phyloP scores from a whole-genome alignment of 2,797 vertebrate genomes.

The Gymnothorax javanicus region DNA sequence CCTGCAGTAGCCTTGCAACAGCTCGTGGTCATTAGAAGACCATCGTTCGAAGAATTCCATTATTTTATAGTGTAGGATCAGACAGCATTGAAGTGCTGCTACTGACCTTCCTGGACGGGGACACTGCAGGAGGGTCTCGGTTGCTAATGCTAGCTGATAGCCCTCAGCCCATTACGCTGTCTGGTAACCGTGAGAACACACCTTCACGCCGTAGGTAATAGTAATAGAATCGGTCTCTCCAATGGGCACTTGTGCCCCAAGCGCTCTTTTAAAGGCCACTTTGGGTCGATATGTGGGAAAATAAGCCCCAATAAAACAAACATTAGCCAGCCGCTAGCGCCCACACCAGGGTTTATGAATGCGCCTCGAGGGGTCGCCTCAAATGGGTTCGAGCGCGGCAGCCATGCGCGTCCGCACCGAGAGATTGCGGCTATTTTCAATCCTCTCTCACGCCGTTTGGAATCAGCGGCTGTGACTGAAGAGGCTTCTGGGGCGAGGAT shows the following conservation, averaged over 20 bases:
- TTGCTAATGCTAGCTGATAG: slow-evolving; percentile 35
- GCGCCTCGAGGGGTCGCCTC: too few species aligned
- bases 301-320: not conserved
- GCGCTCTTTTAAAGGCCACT: not conserved
- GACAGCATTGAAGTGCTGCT: slow-evolving; percentile 22
- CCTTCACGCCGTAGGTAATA: not conserved
- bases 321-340: too few species aligned
- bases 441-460: too few species aligned
- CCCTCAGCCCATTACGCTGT: not conserved
- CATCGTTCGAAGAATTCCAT: not conserved
- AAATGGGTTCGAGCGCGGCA: too few species aligned
- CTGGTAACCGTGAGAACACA: slow-evolving; percentile 1
- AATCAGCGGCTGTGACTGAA: too few species aligned
- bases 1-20: slow-evolving; percentile 2
- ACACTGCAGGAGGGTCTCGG: slow-evolving; percentile 35
- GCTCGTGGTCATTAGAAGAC: too few species aligned
- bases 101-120: slow-evolving; percentile 42
- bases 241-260: not conserved
- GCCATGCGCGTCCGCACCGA: too few species aligned
- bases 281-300: not conserved
- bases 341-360: too few species aligned
- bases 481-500: too few species aligned
- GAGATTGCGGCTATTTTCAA: too few species aligned
- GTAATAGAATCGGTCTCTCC: not conserved
- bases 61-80: slow-evolving; percentile 29